Evolutionary conservation across 2,113 vertebrate species (phyloP), one percentile per base, ranked within the genome.

Genomic region (Amazona vittata): DNA sequence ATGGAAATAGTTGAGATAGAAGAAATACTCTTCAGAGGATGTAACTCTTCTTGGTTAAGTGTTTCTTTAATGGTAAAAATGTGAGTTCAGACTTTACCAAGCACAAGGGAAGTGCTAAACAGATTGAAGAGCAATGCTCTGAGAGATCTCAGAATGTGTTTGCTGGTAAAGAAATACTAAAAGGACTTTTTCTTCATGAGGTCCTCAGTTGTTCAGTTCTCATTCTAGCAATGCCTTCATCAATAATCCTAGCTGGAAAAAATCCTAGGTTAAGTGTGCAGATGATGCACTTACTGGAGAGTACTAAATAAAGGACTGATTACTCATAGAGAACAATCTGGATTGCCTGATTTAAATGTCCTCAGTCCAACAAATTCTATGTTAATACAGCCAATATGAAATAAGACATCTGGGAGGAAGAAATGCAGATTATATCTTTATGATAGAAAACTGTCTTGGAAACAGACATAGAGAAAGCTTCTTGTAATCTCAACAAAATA

Each of bases 1-100:
- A 82, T 95, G 86, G 64, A 84, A 92, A 86, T 95, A 93, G 52
- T 91, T 92, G 77, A 90, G 59, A 94, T 64, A 86, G 86, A 91
- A 79, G 35, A 75, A 83, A 84, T 95, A 81, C 64, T 96, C 94
- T 88, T 86, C 55, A 52, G 83, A 86, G 47, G 17, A 50, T 89
- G 83, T 86, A 95, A 60, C 82, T 88, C 49, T 86, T 86, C 46
- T 86, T 78, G 10, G 8, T 83, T 83, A 90, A 93, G 71, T 84
- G 47, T 31, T 82, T 46, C 75, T 95, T 92, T 83, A 75, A 63
- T n/a, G 43, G 26, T 78, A 47, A 81, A 93, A 93, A 75, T 89
- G 22, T 60, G 86, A 91, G 63, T 83, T 95, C 55, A 78, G 68
- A 64, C 55, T 78, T 92, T 29, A 92, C 31, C 44, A 86, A 70